phyloP scores from a whole-genome alignment of 1,140 invertebrate species.

The Papilio polyxenes region DNA sequence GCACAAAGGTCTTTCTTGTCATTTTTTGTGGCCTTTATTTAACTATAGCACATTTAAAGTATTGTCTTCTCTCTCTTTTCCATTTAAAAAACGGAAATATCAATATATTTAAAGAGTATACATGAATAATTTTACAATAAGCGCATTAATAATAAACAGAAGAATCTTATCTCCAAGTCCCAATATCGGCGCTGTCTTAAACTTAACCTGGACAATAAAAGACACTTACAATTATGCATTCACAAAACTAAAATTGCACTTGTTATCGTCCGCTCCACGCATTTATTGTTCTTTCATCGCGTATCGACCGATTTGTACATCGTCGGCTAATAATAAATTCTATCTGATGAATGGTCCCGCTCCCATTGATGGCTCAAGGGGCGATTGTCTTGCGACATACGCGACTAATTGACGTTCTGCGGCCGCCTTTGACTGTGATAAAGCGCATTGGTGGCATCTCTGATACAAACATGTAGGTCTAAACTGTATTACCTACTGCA shows the following conservation, averaged over 20 bases:
- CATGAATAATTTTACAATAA: too few relatives aligned
- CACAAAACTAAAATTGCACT: background rate
- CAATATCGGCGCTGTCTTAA: too few relatives aligned
- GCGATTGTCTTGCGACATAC: slow-evolving; percentile 60
- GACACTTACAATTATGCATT: background rate
- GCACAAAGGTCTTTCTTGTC: too few relatives aligned
- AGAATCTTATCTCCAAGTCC: background rate
- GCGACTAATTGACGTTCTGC: slow-evolving; percentile 57
- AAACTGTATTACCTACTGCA: background rate
- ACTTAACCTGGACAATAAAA: background rate
- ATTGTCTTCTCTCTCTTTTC: too few relatives aligned
- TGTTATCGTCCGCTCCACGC: slow-evolving; percentile 33
- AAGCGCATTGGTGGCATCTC: slow-evolving; percentile 52
- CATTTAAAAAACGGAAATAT: too few relatives aligned
- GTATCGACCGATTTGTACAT: slow-evolving; percentile 41
- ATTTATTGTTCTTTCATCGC: slow-evolving; percentile 21
- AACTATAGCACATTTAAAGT: too few relatives aligned
- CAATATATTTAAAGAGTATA: too few relatives aligned
- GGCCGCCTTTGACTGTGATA: slow-evolving; percentile 56
- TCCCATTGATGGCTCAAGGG: slow-evolving; percentile 62
- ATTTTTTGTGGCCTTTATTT: too few relatives aligned
- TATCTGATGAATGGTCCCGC: slow-evolving; percentile 57
- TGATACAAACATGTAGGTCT: background rate
- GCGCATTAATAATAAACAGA: background rate
- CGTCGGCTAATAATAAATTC: slow-evolving; percentile 58